Conservation (phyloP, 2,113 vertebrate species). For the Stomatorhinus ivindoensis region DNA sequence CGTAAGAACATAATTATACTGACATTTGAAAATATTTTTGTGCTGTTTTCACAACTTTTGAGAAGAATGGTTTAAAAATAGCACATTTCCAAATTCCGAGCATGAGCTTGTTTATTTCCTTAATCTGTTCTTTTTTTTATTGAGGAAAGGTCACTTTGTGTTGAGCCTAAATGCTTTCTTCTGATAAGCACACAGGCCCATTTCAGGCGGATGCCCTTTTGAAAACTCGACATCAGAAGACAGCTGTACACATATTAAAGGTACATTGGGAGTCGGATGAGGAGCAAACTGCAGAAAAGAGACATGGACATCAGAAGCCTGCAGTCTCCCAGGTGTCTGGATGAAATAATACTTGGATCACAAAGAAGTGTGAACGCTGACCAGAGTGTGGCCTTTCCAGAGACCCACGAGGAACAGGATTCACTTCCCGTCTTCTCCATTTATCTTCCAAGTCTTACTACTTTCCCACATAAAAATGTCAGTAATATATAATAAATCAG, state of each 20-base stretch:
- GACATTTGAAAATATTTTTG: background rate
- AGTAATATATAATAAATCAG: background rate
- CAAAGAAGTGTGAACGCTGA: slow-evolving; percentile 24
- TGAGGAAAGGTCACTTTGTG: slow-evolving; percentile 4
- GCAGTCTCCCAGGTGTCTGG: slow-evolving; percentile 41
- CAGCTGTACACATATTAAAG: slow-evolving; percentile 24
- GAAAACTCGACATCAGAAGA: slow-evolving; percentile 31
- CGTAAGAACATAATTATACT: background rate
- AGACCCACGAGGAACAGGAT: slow-evolving; percentile 29
- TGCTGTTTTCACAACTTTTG: background rate
- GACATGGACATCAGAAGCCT: slow-evolving; percentile 28
- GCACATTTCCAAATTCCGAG: background rate
- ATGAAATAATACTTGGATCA: slow-evolving; percentile 49
- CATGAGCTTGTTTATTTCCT: background rate
- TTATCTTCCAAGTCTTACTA: slow-evolving; percentile 36
- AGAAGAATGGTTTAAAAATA: background rate
- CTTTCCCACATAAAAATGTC: slow-evolving; percentile 30
- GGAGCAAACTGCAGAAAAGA: slow-evolving; percentile 22
- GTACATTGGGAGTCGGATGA: slow-evolving; percentile 28
- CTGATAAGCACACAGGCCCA: background rate
- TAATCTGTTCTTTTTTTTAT: background rate
- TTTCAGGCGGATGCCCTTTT: slow-evolving; percentile 39
- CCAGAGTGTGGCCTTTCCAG: slow-evolving; percentile 36
- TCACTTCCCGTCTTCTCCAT: slow-evolving; percentile 39
- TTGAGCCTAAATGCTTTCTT: slow-evolving; percentile 7